Base-by-base conservation (phyloP, 2,113 vertebrate genomes). In the Hyaena hyaena region DNA sequence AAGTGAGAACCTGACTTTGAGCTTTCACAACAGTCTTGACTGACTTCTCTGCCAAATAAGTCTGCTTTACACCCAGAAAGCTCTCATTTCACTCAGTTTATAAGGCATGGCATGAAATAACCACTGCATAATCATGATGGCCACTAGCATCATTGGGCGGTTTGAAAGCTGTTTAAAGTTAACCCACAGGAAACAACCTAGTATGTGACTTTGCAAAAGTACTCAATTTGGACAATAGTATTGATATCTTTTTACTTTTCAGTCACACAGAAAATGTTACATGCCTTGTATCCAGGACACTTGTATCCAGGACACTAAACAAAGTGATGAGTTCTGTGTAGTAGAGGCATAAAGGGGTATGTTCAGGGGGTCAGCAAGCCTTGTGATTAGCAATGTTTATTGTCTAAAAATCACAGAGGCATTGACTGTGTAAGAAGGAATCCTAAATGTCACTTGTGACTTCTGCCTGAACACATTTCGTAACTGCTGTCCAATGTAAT, bases 81-180 rank as follows among this genome's bases (percentile, higher is more conserved):
- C 10, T 96, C 31, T 91, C 11, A 4, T 5, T 71, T 91, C 65
- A 43, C 74, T 65, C 23, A 61, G 58, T 26, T 69, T 14, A 43
- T 43, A 55, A 80, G 28, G 65, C 83, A 66, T 0, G 28, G 26
- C 24, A 39, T 50, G 68, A 71, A 89, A 43, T 66, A 73, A n/a
- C 3, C 43, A 8, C 24, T 0, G 0, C 24, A 11, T 12, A n/a
- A 66, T 83, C 33, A 68, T 4, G 1, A 31, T 5, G 12, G 3
- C 68, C 17, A 2, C 39, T 19, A 24, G 4, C 7, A 81, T 4
- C 14, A 9, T 21, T 24, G 43, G 4, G 33, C 21, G 17, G 24
- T 39, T 94, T 23, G 12, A 31, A 92, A 92, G 15, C 73, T 74
- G 74, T 69, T 96, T 92, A 45, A 93, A 50, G 65, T 92, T 92